phyloP scores from a whole-genome alignment of 92 coral and sea anemone genomes.

The Montipora capitata region DNA sequence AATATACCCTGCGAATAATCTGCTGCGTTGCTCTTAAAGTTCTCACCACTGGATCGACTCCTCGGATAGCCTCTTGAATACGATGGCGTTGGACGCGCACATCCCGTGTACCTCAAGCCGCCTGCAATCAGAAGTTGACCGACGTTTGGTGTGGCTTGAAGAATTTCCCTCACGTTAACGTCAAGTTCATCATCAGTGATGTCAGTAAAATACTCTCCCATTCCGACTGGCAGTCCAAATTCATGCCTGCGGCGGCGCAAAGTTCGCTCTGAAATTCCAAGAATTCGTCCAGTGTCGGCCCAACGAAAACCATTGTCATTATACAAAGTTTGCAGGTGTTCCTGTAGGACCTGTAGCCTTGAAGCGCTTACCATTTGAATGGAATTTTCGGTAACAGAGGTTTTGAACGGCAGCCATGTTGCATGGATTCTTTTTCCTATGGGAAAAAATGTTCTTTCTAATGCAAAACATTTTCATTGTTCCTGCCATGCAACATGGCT shows the following conservation, averaged over 20 bases:
- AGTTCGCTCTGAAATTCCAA: neutral
- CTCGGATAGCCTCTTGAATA: conserved; percentile 36
- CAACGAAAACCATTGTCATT: neutral
- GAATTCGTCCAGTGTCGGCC: conserved; percentile 30
- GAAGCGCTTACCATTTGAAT: no score
- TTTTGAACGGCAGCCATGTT: no score
- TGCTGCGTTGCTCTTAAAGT: conserved; percentile 25
- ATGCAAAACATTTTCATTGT: no score
- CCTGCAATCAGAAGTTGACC: conserved; percentile 53
- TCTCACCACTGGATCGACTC: conserved; percentile 61
- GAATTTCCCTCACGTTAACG: conserved; percentile 20
- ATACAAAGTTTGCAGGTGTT: conserved; percentile 3
- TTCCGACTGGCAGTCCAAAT: conserved; percentile 13
- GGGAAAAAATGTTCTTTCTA: no score
- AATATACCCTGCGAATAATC: conserved; percentile 34
- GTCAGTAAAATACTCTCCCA: neutral
- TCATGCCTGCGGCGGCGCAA: conserved; percentile 17
- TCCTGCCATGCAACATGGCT: no score
- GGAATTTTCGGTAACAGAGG: no score
- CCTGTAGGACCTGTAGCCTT: neutral
- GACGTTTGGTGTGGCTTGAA: conserved; percentile 40
- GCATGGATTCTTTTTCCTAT: no score
- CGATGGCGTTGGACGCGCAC: conserved; percentile 59
- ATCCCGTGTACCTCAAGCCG: conserved; percentile 32
- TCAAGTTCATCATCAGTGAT: conserved; percentile 49